Percentiles rank a stretch among this genome's conserved stretches.
phyloP scores from a whole-genome alignment of 2,113 vertebrate genomes.

The Pterocles gutturalis region DNA sequence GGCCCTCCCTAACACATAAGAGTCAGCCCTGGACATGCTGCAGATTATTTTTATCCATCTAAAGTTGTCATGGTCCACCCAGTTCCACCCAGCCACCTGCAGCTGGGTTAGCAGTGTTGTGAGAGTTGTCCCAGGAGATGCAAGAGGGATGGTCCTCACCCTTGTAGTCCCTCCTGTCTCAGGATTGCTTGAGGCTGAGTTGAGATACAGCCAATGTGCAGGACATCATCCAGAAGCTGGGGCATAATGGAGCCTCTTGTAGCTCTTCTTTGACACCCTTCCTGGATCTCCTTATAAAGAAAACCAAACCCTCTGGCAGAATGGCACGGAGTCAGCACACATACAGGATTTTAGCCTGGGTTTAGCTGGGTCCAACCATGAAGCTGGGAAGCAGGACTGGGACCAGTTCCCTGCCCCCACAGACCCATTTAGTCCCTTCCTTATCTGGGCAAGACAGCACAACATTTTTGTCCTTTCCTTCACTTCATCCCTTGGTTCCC shows the following conservation, averaged over 20 bases:
- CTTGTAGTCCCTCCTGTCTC: neutral
- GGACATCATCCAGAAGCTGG: neutral
- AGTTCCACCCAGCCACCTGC: neutral
- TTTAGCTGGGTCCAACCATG: too few species aligned
- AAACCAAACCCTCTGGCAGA: neutral
- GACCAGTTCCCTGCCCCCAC: rapidly evolving
- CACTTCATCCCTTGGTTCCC: neutral
- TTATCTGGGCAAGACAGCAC: neutral
- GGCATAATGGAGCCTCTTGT: neutral
- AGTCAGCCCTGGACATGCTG: neutral
- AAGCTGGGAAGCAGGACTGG: neutral
- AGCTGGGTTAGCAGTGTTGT: neutral
- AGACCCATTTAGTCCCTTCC: neutral
- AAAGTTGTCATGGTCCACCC: rapidly evolving
- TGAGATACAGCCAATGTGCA: neutral
- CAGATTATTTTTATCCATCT: slow-evolving; percentile 31
- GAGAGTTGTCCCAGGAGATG: neutral
- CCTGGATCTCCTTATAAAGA: neutral
- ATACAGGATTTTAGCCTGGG: neutral
- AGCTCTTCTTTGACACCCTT: neutral
- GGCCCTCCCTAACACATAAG: slow-evolving; percentile 15
- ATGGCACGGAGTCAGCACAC: neutral
- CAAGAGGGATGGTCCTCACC: neutral
- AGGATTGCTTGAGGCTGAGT: neutral
- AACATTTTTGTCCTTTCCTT: neutral